Base-by-base conservation (phyloP, 2,113 vertebrate species). In the Girardinichthys multiradiatus region DNA sequence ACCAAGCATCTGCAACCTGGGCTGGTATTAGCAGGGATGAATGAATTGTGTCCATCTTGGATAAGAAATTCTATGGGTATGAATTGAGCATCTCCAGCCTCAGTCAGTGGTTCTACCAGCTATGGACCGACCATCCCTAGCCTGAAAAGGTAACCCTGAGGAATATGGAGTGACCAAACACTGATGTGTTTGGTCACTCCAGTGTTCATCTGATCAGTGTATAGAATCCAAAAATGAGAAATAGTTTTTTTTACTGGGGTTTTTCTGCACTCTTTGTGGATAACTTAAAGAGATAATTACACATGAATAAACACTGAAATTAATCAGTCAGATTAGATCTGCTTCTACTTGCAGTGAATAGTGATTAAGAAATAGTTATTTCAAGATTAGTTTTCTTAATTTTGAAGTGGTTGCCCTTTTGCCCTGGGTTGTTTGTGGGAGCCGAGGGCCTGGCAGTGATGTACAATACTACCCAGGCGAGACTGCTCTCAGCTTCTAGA, bases 391-490 rank as follows among this genome's bases (percentile, higher is more conserved):
- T 70, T 80, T 81, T 30, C 61, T 71, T 70, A 21, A 61, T 86
- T 88, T 91, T 68, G 82, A 90, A 85, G 78, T 87, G 89, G 86
- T 79, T 72, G 81, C 79, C 70, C 76, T 81, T n/a, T 86, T 68
- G 86, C 89, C 89, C 81, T 85, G 30, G 87, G 90, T 89, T 72
- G 73, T 87, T 71, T 76, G 78, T 85, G 78, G 85, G 90, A 83
- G 82, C 84, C 45, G 64, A 80, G 84, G 80, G 70, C 57, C 72
- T 81, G 80, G 60, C 67, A 84, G 57, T 88, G 82, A 81, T 81
- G 80, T 81, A 79, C 68, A 5, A 85, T 83, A 65, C 68, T 75
- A 71, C 84, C 77, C 78, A 77, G 42, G 51, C 57, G n/a, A 82
- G 74, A 72, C 64, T 28, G 67, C 74, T 72, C 64, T 72, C 64